Evolutionary conservation across 2,113 vertebrate genomes (phyloP).

Genomic region (Poecile atricapillus): DNA sequence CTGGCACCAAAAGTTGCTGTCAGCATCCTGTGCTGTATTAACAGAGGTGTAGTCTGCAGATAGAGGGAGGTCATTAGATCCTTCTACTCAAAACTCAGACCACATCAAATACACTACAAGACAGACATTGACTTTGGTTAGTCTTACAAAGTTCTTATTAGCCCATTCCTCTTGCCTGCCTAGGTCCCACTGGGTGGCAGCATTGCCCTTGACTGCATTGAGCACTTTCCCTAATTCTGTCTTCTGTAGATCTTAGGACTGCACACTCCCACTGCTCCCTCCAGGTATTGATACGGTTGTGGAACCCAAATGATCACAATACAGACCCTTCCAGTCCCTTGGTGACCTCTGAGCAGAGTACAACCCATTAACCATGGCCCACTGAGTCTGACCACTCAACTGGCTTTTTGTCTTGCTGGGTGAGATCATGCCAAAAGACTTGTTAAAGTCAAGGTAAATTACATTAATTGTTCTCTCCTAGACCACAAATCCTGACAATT

Average conservation of each 20-base stretch:
- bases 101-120: background rate
- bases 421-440: background rate
- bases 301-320: background rate
- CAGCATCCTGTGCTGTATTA: background rate
- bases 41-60: background rate
- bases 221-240: background rate
- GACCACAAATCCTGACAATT: background rate
- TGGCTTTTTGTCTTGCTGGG: background rate
- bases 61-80: background rate
- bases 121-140: background rate
- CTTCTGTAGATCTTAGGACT: background rate
- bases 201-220: background rate
- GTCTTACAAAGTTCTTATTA: background rate
- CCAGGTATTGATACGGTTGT: background rate
- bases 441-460: background rate
- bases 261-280: background rate
- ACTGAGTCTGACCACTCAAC: background rate
- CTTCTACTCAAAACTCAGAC: background rate
- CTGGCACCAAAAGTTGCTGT: background rate
- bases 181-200: conserved; percentile 59
- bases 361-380: background rate
- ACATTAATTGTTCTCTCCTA: background rate
- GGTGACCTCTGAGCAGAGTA: background rate
- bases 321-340: background rate
- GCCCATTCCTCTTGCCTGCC: background rate